Evolutionary conservation across 2,797 vertebrate species (phyloP).

Genomic region (Alfaro cultratus): DNA sequence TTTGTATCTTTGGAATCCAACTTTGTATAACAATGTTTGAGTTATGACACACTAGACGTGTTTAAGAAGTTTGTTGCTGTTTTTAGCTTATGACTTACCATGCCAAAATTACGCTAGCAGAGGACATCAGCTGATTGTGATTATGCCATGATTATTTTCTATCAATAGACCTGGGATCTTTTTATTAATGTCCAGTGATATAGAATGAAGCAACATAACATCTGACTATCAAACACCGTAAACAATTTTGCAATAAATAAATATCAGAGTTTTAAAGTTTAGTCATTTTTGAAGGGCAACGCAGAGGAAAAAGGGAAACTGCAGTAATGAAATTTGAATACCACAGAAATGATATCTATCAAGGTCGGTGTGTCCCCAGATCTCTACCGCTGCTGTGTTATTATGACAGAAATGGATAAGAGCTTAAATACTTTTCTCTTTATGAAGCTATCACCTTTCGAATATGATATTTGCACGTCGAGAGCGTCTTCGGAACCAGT

Average conservation of each 20-base stretch:
- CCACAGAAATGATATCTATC: conserved; percentile 5
- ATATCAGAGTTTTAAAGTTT: not conserved
- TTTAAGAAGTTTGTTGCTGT: not conserved
- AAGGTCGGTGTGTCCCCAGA: conserved; percentile 3
- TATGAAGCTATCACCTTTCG: not conserved
- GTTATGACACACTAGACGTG: not conserved
- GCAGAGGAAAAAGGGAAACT: not conserved
- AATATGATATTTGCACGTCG: not conserved
- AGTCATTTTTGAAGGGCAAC: not conserved
- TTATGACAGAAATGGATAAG: not conserved
- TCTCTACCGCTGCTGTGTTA: not conserved
- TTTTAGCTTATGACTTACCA: not conserved
- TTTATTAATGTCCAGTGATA: not conserved
- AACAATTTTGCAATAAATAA: not conserved
- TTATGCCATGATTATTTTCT: too few species aligned
- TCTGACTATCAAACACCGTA: not conserved
- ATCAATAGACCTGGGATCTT: not conserved
- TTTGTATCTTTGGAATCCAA: not conserved
- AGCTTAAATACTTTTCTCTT: not conserved
- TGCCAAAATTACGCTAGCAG: not conserved
- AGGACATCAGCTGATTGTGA: not conserved
- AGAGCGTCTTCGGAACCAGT: not conserved
- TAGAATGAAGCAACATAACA: not conserved
- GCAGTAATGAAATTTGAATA: not conserved
- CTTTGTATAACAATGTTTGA: not conserved